phyloP scores from a whole-genome alignment of 2,797 vertebrate genomes.

The Lepidocolaptes lacrymiger region DNA sequence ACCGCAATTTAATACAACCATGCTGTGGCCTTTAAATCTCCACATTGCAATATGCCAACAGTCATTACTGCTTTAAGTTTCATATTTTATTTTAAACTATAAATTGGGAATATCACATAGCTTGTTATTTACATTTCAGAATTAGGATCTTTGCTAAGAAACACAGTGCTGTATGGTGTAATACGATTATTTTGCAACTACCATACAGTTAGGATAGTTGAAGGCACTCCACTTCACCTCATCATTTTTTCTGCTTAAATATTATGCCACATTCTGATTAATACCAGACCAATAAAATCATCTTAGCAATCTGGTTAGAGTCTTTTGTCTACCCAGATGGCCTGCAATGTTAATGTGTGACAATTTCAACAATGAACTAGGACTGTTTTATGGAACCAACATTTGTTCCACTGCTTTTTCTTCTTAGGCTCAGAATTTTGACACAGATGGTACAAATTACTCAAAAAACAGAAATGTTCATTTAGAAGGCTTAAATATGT shows the following conservation, averaged over 20 bases:
- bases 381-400: constrained; percentile 87
- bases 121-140: constrained; percentile 69
- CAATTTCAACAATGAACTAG: constrained; percentile 87
- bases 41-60: constrained; percentile 41
- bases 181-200: constrained; percentile 49
- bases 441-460: constrained; percentile 89
- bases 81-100: constrained; percentile 70
- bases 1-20: constrained; percentile 62
- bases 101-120: constrained; percentile 66
- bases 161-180: background rate
- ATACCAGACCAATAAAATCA: constrained; percentile 85
- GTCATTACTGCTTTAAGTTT: constrained; percentile 48
- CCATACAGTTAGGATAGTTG: constrained; percentile 49
- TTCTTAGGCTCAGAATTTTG: constrained; percentile 84
- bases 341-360: constrained; percentile 86
- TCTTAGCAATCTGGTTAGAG: constrained; percentile 83
- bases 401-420: constrained; percentile 86
- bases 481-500: constrained; percentile 87
- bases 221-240: constrained; percentile 78
- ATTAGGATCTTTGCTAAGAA: constrained; percentile 48
- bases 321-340: constrained; percentile 88
- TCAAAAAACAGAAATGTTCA: constrained; percentile 85
- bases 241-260: constrained; percentile 82
- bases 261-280: constrained; percentile 85
- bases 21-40: constrained; percentile 73